phyloP scores from a whole-genome alignment of 2,888 invertebrate genomes.

The Cryptocephalus primarius region DNA sequence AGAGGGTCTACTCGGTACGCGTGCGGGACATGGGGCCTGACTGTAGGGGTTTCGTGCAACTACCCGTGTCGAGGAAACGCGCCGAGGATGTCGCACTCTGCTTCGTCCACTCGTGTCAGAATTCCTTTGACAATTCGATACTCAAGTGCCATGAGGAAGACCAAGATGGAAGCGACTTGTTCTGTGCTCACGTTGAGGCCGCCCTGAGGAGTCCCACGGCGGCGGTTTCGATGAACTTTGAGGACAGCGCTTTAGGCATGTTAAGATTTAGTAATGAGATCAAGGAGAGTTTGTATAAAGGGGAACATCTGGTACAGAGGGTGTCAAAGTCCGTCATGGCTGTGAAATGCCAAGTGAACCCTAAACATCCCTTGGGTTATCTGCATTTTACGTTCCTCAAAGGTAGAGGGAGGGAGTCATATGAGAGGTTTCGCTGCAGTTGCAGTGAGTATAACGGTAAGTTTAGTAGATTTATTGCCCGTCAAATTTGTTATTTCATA shows the following conservation, averaged over 20 bases:
- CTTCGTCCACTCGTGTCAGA: constrained; percentile 47
- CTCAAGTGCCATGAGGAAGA: constrained; percentile 42
- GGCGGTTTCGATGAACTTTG: constrained; percentile 49
- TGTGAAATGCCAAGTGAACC: constrained; percentile 54
- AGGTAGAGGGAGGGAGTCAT: constrained; percentile 37
- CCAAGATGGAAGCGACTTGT: constrained; percentile 8
- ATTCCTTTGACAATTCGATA: constrained; percentile 43
- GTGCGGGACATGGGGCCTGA: constrained; percentile 58
- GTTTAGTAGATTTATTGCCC: not conserved
- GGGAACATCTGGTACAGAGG: constrained; percentile 54
- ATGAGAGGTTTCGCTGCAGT: constrained; percentile 32
- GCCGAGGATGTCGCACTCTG: constrained; percentile 39
- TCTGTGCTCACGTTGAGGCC: constrained; percentile 51
- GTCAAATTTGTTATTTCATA: not conserved
- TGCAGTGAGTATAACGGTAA: constrained; percentile 23
- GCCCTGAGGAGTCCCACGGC: constrained; percentile 50
- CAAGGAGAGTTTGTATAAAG: constrained; percentile 50
- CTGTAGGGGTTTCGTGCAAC: constrained; percentile 63
- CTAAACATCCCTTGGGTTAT: constrained; percentile 58
- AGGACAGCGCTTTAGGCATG: constrained; percentile 48
- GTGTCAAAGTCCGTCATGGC: constrained; percentile 61
- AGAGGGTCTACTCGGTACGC: constrained; percentile 57
- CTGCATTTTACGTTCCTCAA: constrained; percentile 54
- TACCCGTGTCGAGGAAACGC: constrained; percentile 31
- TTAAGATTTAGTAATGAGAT: constrained; percentile 45